A percentile compares a stretch with the other conserved stretches of the same genome.
phyloP scores from a whole-genome alignment of 2,797 vertebrate genomes.

The Bradypus variegatus region DNA sequence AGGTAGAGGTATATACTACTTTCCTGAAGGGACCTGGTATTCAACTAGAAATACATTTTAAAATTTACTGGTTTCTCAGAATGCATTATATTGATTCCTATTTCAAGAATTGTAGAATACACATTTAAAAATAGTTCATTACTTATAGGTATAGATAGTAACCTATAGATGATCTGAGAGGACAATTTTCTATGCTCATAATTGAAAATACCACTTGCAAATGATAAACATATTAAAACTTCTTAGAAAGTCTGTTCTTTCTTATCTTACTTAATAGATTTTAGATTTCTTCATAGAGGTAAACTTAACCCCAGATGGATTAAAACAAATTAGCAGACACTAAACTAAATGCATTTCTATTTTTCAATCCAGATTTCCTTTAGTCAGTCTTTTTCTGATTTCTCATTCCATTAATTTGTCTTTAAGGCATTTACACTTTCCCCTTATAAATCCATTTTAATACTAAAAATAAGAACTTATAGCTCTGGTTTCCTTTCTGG shows the following conservation, averaged over 20 bases:
- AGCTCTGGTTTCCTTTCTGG: slow-evolving; percentile 13
- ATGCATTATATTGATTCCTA: background rate
- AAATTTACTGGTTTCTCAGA: background rate
- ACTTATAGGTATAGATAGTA: background rate
- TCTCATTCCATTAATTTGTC: background rate
- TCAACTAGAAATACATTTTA: slow-evolving; percentile 13
- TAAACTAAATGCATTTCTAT: background rate
- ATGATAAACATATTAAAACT: slow-evolving; percentile 6
- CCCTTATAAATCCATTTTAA: background rate
- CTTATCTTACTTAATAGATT: background rate
- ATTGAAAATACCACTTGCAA: slow-evolving; percentile 18
- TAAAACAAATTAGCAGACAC: background rate
- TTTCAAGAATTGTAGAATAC: background rate
- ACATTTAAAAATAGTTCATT: background rate
- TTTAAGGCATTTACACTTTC: background rate
- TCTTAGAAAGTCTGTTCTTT: slow-evolving; percentile 1
- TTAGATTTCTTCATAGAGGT: slow-evolving; percentile 11
- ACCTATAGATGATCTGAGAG: background rate
- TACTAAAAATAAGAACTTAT: slow-evolving; percentile 15
- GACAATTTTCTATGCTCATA: background rate
- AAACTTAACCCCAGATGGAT: background rate
- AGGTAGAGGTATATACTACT: background rate
- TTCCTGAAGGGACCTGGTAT: background rate
- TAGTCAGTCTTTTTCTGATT: background rate
- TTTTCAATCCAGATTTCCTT: background rate